Evolutionary conservation across 2,888 invertebrate species (phyloP), one percentile per base, ranked within the genome.

Genomic region (Athalia circularis): DNA sequence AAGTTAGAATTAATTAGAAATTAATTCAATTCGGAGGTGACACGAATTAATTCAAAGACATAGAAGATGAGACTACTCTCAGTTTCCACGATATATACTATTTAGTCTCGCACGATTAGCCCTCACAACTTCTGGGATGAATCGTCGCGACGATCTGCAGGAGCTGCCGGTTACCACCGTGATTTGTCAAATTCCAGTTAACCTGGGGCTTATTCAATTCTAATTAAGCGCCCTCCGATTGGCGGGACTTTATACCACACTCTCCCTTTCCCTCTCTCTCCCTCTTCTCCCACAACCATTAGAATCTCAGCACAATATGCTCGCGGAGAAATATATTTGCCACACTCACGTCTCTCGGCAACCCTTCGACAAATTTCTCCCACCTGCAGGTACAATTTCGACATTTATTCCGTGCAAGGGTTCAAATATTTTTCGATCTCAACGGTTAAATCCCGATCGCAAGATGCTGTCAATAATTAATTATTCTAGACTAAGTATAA

Each of bases 151-250:
- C 29, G 29, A 29, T 29, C 29, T 29, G 29, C 29, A 29, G 29
- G 29, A 29, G 29, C 29, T 29, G 13, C 50, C 50, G 48, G 7
- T 45, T 9, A n/a, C 15, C 29, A 47, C 62, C 62, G 61, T 64
- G 75, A 75, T 75, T 75, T 75, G 62, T 75, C 75, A 75, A 75
- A 75, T 75, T 75, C 62, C 62, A 64, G 75, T 50, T 64, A 75
- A 75, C 75, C 48, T 47, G 48, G 50, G 62, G 75, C 75, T 75
- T 75, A 75, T 75, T 61, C 62, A 64, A 75, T 75, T 75, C 75
- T 75, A 75, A 75, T 75, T 75, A 75, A 75, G 64, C 62, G 52
- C 54, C 61, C 62, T 52, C 75, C 52, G 62, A 64, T 50, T 75
- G 62, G 43, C 64, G 45, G 7, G 52, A 62, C 13, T 62, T 15